Base-by-base conservation (phyloP, 2,113 vertebrate genomes). In the Hippocampus barbouri region DNA sequence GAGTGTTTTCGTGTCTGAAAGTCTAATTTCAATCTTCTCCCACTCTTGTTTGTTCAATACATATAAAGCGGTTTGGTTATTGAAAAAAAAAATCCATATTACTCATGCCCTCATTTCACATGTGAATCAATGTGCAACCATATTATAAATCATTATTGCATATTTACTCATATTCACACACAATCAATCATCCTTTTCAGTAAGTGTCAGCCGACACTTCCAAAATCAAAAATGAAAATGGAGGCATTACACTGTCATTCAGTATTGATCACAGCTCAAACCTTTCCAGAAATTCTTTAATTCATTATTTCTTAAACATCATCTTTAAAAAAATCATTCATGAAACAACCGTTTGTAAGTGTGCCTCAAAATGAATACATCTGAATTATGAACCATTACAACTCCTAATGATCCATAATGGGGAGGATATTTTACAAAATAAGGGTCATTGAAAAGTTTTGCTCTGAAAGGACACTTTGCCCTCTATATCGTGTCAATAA, bases 171-270 rank as follows among this genome's bases (percentile, higher is more conserved):
- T n/a, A 65, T 68, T 65, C 65, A 77, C 54, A 57, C 30, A 71
- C 30, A 25, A 81, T 89, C 81, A 81, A 73, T 89, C 82, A 85
- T 62, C 73, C 61, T 88, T 38, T 38, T 38, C 34, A 61, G 40
- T 34, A 4, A 34, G 30, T 70, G 77, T 84, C 79, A 84, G 75
- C 71, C 25, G 67, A 62, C 53, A 59, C 49, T 73, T 53, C 27
- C 73, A 67, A 85, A 83, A 67, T 80, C 73, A 74, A 79, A 88
- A 81, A 38, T 38, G 34, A 5, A 38, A 38, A 38, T 38, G 34
- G 34, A 38, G 34, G 34, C 34, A 38, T 38, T 38, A 5, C 34
- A 38, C 34, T 38, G 86, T 79, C 76, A 70, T 30, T 8, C 49
- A 1, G 21, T 71, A 85, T 83, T 47, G 83, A 84, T 75, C n/a